A percentile compares a stretch with the other conserved stretches of the same genome.
These are phyloP conservation scores for Microctenopoma stevenorrisi DNA, from an alignment of 2,797 vertebrate genomes.

Conservation along the genomic window DNA sequence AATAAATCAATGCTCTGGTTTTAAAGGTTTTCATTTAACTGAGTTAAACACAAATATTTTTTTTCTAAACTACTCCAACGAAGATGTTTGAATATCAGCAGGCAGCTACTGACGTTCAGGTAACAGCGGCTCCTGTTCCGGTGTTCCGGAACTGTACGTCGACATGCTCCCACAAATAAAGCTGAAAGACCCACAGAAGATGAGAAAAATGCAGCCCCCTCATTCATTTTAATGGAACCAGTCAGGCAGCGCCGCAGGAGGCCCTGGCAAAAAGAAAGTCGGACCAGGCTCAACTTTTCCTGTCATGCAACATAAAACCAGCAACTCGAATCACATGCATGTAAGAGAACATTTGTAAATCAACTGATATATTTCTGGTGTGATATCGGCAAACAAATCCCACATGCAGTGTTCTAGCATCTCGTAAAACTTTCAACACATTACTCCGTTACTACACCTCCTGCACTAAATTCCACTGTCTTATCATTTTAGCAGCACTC, in stretches of 20 bases:
- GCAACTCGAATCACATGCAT: not conserved
- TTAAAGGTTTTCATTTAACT: no score
- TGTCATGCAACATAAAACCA: no score
- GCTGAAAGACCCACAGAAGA: no score
- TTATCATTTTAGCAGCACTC: no score
- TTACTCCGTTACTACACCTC: no score
- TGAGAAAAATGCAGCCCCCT: not conserved
- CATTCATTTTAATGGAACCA: not conserved
- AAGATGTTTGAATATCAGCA: no score
- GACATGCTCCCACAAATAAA: no score
- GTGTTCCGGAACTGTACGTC: no score
- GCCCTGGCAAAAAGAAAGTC: no score
- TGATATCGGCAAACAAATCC: not conserved
- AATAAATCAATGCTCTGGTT: not conserved
- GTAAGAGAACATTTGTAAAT: not conserved
- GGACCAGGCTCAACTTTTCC: no score
- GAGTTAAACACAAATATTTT: no score
- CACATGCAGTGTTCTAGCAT: no score
- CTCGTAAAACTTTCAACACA: not conserved
- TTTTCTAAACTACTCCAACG: not conserved
- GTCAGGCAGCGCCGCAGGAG: not conserved
- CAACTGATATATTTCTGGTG: not conserved
- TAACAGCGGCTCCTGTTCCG: not conserved
- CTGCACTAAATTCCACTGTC: not conserved
- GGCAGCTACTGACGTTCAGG: not conserved